Base-by-base conservation (phyloP, 2,888 invertebrate species). In the Suillia variegata region DNA sequence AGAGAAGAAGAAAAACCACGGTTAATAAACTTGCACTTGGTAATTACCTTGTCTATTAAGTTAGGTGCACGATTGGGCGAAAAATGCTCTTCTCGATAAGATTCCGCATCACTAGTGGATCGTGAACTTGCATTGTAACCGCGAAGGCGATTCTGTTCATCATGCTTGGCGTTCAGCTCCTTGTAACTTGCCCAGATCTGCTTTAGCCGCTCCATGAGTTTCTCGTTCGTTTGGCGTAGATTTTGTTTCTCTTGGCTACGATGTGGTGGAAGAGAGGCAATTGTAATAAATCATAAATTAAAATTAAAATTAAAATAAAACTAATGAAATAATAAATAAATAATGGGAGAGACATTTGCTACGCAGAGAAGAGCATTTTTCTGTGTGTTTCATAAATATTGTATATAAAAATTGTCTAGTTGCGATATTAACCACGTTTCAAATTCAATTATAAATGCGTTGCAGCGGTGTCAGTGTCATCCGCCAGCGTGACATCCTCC, bases 121-220 rank as follows among this genome's bases (percentile, higher is more conserved):
- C 13, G 6, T 13, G 17, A 34, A 2, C 24, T 24, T 2, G n/a
- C 24, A 6, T 38, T 52, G 10, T 49, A 60, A 45, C 56, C 66
- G 38, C 22, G 18, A 52, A 22, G 62, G 62, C 38, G 54, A 22
- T 54, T 50, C 52, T 17, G 61, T 54, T 58, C 64, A 55, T 62
- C 64, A 50, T 62, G 66, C 58, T 57, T 55, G 58, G 53, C 42
- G 53, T 70, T 73, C 17, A 73, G 67, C 61, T 78, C 70, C 61
- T 82, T 82, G 67, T 81, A 82, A 64, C 75, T 81, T 1, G 71
- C 69, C 82, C 82, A 82, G 56, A 82, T 74, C 62, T 81, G 79
- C 60, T 70, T 75, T 10, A 82, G 70, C 33, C 82, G 79, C 56
- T 78, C 74, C 79, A 82, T 77, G 38, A 82, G 70, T 70, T 80